Conservation (phyloP, 2,888 invertebrate species). For the Amiota mariae region DNA sequence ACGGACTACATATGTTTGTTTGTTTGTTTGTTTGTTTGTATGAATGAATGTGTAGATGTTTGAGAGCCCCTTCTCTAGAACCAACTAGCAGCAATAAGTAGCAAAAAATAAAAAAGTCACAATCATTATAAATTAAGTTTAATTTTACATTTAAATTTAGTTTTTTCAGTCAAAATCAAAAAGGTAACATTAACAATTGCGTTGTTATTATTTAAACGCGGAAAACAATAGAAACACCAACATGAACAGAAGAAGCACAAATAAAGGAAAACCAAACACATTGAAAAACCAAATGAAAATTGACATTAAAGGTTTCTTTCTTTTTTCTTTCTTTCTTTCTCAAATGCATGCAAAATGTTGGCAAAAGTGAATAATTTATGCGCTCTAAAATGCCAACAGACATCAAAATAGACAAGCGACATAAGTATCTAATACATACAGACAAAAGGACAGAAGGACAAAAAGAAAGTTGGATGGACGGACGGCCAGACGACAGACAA, state of each 20-base stretch:
- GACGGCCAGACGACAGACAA: background rate
- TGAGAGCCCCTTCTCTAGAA: too few relatives aligned
- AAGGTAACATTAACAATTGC: conserved; percentile 19
- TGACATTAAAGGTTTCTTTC: conserved; percentile 50
- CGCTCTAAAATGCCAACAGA: conserved; percentile 53
- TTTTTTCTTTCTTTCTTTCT: conserved; percentile 33
- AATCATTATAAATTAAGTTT: too few relatives aligned
- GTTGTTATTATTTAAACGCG: conserved; percentile 22
- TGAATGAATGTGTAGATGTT: too few relatives aligned
- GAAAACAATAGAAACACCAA: conserved; percentile 44
- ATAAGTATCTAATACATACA: background rate
- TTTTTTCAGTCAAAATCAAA: conserved; percentile 17
- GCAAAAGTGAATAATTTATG: conserved; percentile 62
- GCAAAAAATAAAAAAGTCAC: too few relatives aligned
- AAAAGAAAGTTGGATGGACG: background rate
- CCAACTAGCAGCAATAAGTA: too few relatives aligned
- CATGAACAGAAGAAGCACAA: conserved; percentile 35
- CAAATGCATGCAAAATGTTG: conserved; percentile 46
- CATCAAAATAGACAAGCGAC: background rate
- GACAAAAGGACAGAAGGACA: background rate
- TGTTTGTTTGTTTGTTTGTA: too few relatives aligned
- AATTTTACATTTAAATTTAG: too few relatives aligned
- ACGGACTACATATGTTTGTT: too few relatives aligned
- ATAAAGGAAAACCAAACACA: background rate
- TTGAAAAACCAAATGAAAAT: conserved; percentile 20